A percentile compares a stretch with the other conserved stretches of the same genome.
These are phyloP conservation scores for Gadus chalcogrammus DNA, from an alignment of 2,113 vertebrate species.

Conservation along the genomic window DNA sequence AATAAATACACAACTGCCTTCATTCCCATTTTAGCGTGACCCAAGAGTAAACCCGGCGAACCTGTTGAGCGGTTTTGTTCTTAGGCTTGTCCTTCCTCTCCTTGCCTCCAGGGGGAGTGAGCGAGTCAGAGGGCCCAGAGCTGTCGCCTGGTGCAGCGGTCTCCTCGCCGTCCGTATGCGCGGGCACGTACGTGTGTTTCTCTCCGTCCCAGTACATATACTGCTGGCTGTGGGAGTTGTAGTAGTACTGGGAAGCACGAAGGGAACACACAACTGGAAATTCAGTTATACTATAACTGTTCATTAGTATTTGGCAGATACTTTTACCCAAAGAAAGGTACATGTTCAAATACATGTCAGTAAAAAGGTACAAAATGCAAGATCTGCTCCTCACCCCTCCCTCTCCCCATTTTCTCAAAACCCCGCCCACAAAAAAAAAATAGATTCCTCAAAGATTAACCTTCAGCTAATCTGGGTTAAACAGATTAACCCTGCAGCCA, in stretches of 20 bases:
- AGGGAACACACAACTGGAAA: background rate
- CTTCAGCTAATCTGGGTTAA: no score
- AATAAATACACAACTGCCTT: no score
- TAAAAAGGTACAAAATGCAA: no score
- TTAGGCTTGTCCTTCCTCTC: slow-evolving; percentile 90
- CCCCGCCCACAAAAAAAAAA: no score
- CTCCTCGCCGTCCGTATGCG: slow-evolving; percentile 65
- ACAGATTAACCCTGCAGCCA: no score
- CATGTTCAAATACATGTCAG: no score
- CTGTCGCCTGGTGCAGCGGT: slow-evolving; percentile 20
- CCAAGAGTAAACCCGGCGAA: slow-evolving; percentile 28
- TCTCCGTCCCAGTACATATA: slow-evolving; percentile 93
- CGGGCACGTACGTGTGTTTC: slow-evolving; percentile 78
- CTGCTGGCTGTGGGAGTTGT: slow-evolving; percentile 83
- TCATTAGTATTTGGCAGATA: background rate
- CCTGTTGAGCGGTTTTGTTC: slow-evolving; percentile 89
- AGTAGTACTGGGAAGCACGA: slow-evolving; percentile 78
- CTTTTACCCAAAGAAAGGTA: no score
- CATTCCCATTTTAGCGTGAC: no score
- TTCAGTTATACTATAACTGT: background rate
- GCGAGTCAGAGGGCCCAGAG: slow-evolving; percentile 59
- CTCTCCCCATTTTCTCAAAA: no score
- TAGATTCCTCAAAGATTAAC: no score
- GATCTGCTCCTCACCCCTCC: no score
- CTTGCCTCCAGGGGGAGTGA: slow-evolving; percentile 57